Conservation (phyloP, 2,888 invertebrate genomes). For the Cosmia trapezina region DNA sequence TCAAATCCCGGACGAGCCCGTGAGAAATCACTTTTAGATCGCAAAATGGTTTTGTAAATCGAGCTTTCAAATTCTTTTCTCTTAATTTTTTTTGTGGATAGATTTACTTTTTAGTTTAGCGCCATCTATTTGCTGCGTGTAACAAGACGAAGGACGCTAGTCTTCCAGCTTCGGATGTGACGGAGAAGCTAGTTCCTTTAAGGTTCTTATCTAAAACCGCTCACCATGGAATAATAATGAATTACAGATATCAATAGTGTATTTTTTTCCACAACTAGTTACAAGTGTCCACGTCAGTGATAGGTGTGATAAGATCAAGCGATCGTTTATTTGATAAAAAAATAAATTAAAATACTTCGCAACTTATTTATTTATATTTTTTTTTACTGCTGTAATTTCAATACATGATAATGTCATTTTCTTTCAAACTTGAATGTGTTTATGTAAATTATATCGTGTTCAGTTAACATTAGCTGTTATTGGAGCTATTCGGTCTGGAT, state of each 20-base stretch:
- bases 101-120: slow-evolving; percentile 41
- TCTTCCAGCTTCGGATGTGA: slow-evolving; percentile 1
- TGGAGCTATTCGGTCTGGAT: slow-evolving; percentile 64
- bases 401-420: not conserved
- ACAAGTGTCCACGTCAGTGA: slow-evolving; percentile 58
- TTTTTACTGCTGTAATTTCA: not conserved
- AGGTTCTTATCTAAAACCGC: slow-evolving; percentile 56
- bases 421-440: not conserved
- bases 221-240: slow-evolving; percentile 32
- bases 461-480: slow-evolving; percentile 48
- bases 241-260: not conserved
- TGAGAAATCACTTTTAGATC: slow-evolving; percentile 53
- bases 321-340: slow-evolving; percentile 47
- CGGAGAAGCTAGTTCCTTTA: slow-evolving; percentile 5
- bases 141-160: slow-evolving; percentile 8
- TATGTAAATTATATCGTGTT: slow-evolving; percentile 25
- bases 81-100: not conserved
- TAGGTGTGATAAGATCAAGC: slow-evolving; percentile 32
- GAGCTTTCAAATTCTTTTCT: not conserved
- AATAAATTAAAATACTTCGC: not conserved
- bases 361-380: slow-evolving; percentile 17
- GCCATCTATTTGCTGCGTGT: slow-evolving; percentile 55
- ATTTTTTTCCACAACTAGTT: slow-evolving; percentile 38
- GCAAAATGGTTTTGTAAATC: slow-evolving; percentile 3
- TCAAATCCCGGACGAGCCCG: slow-evolving; percentile 91